Evolutionary conservation across 1,140 invertebrate species (phyloP), one percentile per base, ranked within the genome.

Genomic region (Aphidius ervi): DNA sequence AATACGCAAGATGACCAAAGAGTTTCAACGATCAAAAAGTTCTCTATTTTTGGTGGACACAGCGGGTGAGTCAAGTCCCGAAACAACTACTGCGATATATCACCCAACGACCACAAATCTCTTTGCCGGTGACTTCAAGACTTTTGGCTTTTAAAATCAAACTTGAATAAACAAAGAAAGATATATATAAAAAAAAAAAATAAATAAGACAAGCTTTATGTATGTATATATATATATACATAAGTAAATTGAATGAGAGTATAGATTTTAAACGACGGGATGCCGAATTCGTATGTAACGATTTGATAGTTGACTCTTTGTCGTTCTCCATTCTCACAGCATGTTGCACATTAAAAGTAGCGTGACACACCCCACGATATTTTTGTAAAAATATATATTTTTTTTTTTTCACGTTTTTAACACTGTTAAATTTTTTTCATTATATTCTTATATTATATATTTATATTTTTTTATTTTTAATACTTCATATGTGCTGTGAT

Each of bases 51-150:
- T 70, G 66, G 67, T 66, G 59, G 64, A 64, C 70, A 53, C 70
- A 68, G 71, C 70, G 59, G 70, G 70, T 64, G 66, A 63, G 61
- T 64, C 10, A 56, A 42, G 42, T 65, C 63, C 55, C 56, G 58
- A 64, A 60, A 39, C 63, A 57, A 71, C 62, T 64, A 40, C 61
- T 54, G 65, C 67, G 67, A 72, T 71, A 70, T 67, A 74, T 70
- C 70, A 73, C 65, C 65, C 70, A 66, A 72, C 57, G 62, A 52
- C 66, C 56, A 69, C 70, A 68, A 72, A 70, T 69, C 68, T 67
- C 61, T 55, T 39, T 31, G 23, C 39, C 55, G 63, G 59, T 47
- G 58, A 64, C 48, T 57, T 58, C 45, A 48, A 16, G 46, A 56
- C 52, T 56, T 57, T 56, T 40, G 37, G 59, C 43, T 64, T 64